Base-by-base conservation (phyloP, 2,113 vertebrate genomes). In the Monopterus albus region DNA sequence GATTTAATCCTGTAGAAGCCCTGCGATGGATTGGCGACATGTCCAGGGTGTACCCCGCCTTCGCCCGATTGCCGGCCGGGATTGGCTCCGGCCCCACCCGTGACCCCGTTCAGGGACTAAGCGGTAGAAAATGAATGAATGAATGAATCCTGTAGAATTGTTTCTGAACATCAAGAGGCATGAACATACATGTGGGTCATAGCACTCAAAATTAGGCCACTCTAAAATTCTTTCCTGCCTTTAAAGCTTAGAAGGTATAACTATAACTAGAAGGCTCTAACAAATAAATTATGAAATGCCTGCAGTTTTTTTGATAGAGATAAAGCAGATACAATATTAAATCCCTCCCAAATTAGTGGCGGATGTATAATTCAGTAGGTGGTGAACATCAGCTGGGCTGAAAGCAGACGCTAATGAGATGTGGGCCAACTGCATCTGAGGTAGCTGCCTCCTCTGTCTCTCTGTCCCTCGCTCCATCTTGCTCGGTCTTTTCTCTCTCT, bases 281-380 rank as follows among this genome's bases (percentile, higher is more conserved):
- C 70, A 80, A 84, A 89, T 87, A 82, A 88, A 88, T 84, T 62
- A 89, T 84, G 81, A 80, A 82, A 78, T 40, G 77, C 70, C 82
- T 65, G 81, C 78, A 80, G 71, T 56, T 75, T 79, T 61, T 79
- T 29, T 80, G 75, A 82, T 86, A 69, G 71, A 87, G 86, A 89
- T 90, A 83, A 89, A 88, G 79, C 76, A 77, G 79, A 89, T 83
- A 72, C 80, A 87, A 84, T 89, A 86, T 87, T 86, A 88, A 90
- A 89, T 84, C 84, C 74, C 78, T 85, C 79, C 74, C 76, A 92
- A 91, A 89, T 91, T 88, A 89, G 87, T 82, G 87, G 73, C 15
- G 63, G 49, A 90, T 91, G 82, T 88, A 86, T 92, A 84, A 92
- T 90, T 92, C 78, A 90, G 88, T 40, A 76, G 82, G 76, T 60